Percentiles rank a stretch among this genome's conserved stretches.
phyloP scores from a whole-genome alignment of 2,888 invertebrate genomes.

The Meiosimyza platycephala region DNA sequence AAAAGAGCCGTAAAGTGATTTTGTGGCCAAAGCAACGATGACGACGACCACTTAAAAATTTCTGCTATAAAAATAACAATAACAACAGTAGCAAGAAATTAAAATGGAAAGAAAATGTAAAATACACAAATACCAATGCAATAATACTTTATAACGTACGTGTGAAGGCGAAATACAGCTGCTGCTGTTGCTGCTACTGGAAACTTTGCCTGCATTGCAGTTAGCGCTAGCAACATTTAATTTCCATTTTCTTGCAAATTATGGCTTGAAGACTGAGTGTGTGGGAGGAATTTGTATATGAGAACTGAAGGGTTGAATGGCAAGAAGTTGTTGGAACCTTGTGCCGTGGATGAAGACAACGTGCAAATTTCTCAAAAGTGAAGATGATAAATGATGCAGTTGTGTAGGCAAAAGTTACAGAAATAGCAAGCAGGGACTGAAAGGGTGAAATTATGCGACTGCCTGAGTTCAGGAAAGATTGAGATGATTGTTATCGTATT shows the following conservation, averaged over 20 bases:
- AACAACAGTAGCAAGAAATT: not conserved
- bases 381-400: conserved; percentile 16
- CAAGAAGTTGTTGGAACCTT: not conserved
- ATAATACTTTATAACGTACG: conserved; percentile 31
- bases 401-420: not conserved
- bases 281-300: not conserved
- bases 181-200: not conserved
- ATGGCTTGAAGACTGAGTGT: conserved; percentile 35
- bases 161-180: conserved; percentile 7
- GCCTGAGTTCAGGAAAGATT: too few relatives aligned
- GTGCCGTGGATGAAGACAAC: not conserved
- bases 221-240: conserved; percentile 43
- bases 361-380: conserved; percentile 6
- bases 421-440: too few relatives aligned
- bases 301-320: not conserved
- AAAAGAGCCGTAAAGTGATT: conserved; percentile 29
- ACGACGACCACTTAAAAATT: conserved; percentile 27
- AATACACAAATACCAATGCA: conserved; percentile 7
- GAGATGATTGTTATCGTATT: too few relatives aligned
- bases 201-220: conserved; percentile 56
- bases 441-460: too few relatives aligned
- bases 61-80: not conserved
- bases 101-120: conserved; percentile 9
- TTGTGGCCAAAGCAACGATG: conserved; percentile 21
- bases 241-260: conserved; percentile 53